Percentiles rank a stretch among this genome's conserved stretches.
phyloP scores from a whole-genome alignment of 2,113 vertebrate genomes.

The Embiotoca jacksoni region DNA sequence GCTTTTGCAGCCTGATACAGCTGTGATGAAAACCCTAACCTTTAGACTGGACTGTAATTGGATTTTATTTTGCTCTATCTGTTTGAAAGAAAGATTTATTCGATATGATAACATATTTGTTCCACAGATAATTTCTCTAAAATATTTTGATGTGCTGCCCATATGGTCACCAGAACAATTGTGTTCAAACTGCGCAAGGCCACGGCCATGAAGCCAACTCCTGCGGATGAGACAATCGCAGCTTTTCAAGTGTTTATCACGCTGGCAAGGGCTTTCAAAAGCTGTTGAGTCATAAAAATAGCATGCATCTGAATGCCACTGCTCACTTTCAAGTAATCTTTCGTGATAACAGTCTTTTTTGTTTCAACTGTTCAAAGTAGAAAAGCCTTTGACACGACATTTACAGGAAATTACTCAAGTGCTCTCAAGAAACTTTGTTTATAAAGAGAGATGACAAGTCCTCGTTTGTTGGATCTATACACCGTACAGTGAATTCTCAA shows the following conservation, averaged over 20 bases:
- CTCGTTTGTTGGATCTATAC: slow-evolving; percentile 51
- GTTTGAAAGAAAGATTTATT: neutral
- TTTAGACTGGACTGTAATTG: neutral
- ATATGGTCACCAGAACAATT: slow-evolving; percentile 39
- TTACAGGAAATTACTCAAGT: slow-evolving; percentile 71
- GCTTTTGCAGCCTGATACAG: slow-evolving; percentile 1
- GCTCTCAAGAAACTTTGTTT: slow-evolving; percentile 60
- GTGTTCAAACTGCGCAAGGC: slow-evolving; percentile 48
- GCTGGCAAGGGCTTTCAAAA: slow-evolving; percentile 72
- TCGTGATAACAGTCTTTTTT: slow-evolving; percentile 67
- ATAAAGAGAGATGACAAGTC: slow-evolving; percentile 66
- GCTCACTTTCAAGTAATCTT: slow-evolving; percentile 71
- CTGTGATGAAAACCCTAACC: slow-evolving; percentile 15
- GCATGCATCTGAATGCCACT: slow-evolving; percentile 69
- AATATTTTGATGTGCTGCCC: slow-evolving; percentile 14
- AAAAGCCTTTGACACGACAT: slow-evolving; percentile 44
- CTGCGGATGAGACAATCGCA: slow-evolving; percentile 57
- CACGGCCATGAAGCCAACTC: slow-evolving; percentile 46
- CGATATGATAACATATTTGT: slow-evolving; percentile 7
- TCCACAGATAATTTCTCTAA: slow-evolving; percentile 10
- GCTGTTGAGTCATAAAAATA: slow-evolving; percentile 80
- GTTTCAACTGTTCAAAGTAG: slow-evolving; percentile 35
- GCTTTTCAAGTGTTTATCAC: slow-evolving; percentile 80
- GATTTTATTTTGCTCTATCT: slow-evolving; percentile 13
- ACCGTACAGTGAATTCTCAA: slow-evolving; percentile 15